These are phyloP conservation scores for Cyaniris semiargus DNA, from an alignment of 2,888 invertebrate genomes.

Conservation along the genomic window DNA sequence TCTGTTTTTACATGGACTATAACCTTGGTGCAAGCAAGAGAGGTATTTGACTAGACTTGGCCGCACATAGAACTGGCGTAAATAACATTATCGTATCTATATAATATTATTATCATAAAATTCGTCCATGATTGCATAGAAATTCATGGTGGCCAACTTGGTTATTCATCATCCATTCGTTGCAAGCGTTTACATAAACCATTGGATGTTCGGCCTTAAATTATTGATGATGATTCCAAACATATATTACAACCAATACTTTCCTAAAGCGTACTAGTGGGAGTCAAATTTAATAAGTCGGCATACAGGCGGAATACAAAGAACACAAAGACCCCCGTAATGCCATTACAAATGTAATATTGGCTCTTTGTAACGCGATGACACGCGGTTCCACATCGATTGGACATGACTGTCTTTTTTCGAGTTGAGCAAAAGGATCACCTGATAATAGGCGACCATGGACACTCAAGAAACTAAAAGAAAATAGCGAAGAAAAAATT, in stretches of 20 bases:
- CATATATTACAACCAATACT: not conserved
- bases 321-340: constrained; percentile 7
- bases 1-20: no score
- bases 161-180: no score
- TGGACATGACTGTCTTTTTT: constrained; percentile 17
- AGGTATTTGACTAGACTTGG: no score
- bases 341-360: constrained; percentile 4
- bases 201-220: not conserved
- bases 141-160: no score
- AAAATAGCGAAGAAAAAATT: no score
- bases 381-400: constrained; percentile 11
- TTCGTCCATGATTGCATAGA: no score
- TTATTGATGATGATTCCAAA: not conserved
- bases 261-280: not conserved
- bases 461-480: no score
- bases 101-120: no score
- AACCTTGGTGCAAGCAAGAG: no score
- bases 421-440: not conserved
- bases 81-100: no score
- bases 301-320: not conserved
- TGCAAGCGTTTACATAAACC: no score
- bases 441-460: not conserved
- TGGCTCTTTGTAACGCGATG: constrained; percentile 20
- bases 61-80: no score
- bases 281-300: constrained; percentile 22